Percentiles rank a stretch among this genome's conserved stretches.
phyloP scores from a whole-genome alignment of 2,113 vertebrate genomes.

The Megaceryle torquata region DNA sequence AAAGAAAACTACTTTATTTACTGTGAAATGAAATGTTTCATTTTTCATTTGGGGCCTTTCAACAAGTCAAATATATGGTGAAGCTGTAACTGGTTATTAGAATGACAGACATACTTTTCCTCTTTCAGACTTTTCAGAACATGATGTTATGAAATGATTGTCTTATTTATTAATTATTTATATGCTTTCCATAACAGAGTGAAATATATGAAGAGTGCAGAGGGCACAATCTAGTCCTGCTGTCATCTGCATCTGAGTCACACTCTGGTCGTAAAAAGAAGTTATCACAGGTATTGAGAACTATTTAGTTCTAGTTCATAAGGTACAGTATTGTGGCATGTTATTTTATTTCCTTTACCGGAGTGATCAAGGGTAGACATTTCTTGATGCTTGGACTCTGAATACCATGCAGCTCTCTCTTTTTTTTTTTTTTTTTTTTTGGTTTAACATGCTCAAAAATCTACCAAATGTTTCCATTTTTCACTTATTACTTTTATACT shows the following conservation, averaged over 20 bases:
- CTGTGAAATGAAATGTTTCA: neutral
- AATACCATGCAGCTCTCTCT: neutral
- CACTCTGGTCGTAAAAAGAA: neutral
- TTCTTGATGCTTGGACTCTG: neutral
- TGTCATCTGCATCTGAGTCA: neutral
- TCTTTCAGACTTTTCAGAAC: neutral
- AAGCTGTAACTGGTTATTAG: neutral
- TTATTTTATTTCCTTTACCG: neutral
- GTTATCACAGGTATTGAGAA: neutral
- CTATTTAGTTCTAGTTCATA: too few relatives aligned
- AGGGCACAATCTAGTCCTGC: neutral
- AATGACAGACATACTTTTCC: neutral
- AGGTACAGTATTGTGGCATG: neutral
- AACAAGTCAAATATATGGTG: neutral
- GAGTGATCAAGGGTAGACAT: neutral
- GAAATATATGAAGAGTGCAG: neutral
- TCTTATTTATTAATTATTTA: neutral
- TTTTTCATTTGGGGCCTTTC: neutral
- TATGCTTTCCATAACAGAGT: neutral
- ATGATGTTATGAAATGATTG: neutral
- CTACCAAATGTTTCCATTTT: neutral
- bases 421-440: neutral
- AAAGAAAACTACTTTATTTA: neutral
- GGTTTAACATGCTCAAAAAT: neutral
- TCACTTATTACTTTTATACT: neutral